Evolutionary conservation across 2,113 vertebrate species (phyloP).

Genomic region (Monopterus albus): DNA sequence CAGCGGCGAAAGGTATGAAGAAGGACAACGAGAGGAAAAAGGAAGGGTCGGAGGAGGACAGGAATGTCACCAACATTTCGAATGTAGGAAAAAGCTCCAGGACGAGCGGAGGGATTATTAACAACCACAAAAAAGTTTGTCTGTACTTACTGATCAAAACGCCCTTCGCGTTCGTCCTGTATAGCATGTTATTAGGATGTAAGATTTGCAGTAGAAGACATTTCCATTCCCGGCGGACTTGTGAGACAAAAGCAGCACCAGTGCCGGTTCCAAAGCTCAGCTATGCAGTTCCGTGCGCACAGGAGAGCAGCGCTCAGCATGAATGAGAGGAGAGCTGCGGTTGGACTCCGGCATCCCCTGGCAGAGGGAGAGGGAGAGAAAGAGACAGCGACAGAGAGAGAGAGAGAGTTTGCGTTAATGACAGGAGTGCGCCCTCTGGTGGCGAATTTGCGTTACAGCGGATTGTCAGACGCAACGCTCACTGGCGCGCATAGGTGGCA

Average conservation of each 20-base stretch:
- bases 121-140: conserved; percentile 58
- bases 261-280: conserved; percentile 64
- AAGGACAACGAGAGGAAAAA: conserved; percentile 7
- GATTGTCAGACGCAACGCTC: conserved; percentile 12
- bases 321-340: conserved; percentile 86
- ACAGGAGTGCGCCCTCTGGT: conserved; percentile 67
- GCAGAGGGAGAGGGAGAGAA: conserved; percentile 65
- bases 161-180: conserved; percentile 59
- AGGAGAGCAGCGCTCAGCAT: conserved; percentile 83
- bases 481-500: conserved; percentile 78
- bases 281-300: conserved; percentile 71
- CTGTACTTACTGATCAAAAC: conserved; percentile 73
- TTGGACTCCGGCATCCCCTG: conserved; percentile 77
- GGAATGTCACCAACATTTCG: conserved; percentile 46
- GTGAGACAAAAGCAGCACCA: conserved; percentile 33
- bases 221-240: conserved; percentile 57
- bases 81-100: conserved; percentile 2
- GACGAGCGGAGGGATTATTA: conserved; percentile 7
- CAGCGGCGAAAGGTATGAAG: neutral
- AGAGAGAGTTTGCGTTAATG: conserved; percentile 75
- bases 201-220: conserved; percentile 62
- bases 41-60: neutral
- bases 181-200: conserved; percentile 66
- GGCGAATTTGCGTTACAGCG: neutral
- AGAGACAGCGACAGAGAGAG: conserved; percentile 68